These are phyloP conservation scores for Eulemur mongoz DNA, from an alignment of 2,797 vertebrate species.

Conservation along the genomic window DNA sequence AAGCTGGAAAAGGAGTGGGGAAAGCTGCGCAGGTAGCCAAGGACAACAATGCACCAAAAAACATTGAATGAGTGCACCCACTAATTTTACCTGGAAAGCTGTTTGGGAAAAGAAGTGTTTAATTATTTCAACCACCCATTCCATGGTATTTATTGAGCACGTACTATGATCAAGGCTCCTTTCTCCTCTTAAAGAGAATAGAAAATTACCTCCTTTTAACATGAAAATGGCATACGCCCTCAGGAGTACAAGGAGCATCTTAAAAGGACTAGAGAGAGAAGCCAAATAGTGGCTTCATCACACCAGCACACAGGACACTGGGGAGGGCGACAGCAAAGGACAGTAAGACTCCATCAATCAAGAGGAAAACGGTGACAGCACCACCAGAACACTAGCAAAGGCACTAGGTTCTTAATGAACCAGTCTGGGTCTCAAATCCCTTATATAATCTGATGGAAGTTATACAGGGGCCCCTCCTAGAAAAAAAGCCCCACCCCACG, in stretches of 20 bases:
- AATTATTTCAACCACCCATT: constrained; percentile 62
- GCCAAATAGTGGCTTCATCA: not conserved
- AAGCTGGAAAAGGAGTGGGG: constrained; percentile 60
- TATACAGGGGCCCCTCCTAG: not conserved
- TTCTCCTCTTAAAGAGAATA: not conserved
- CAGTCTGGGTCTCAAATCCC: not conserved
- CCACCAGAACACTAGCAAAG: not conserved
- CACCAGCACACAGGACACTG: too few species aligned
- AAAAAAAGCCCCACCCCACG: not conserved
- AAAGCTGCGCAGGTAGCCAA: constrained; percentile 26
- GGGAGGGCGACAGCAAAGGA: not conserved
- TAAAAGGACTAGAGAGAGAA: not conserved
- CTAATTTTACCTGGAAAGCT: constrained; percentile 61
- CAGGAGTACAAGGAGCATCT: not conserved
- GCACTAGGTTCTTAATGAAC: not conserved
- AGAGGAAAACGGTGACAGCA: not conserved
- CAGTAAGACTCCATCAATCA: not conserved
- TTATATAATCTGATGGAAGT: not conserved
- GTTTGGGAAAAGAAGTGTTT: constrained; percentile 65
- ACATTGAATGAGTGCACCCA: not conserved
- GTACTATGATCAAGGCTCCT: constrained; percentile 3
- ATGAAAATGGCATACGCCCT: not conserved
- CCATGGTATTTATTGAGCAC: constrained; percentile 45
- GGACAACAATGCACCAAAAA: not conserved
- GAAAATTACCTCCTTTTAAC: constrained; percentile 19